Evolutionary conservation across 2,113 vertebrate species (phyloP).

Genomic region (Nyctibius bracteatus): DNA sequence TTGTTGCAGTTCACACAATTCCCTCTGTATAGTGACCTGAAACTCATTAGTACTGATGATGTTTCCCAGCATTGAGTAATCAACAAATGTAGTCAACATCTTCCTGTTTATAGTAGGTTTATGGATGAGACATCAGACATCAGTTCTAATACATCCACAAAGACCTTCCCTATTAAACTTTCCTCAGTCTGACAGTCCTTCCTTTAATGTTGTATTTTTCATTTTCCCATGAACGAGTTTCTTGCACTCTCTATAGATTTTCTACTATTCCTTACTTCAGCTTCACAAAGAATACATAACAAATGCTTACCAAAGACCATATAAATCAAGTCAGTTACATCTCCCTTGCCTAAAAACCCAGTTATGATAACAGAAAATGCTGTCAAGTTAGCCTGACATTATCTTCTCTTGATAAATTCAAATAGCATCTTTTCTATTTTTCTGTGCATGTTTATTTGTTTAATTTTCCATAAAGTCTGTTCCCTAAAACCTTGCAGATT

Average conservation of each 20-base stretch:
- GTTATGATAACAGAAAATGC: background rate
- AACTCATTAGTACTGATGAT: background rate
- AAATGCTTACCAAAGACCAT: background rate
- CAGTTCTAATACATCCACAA: background rate
- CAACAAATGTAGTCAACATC: background rate
- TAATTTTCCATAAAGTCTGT: background rate
- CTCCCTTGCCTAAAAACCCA: background rate
- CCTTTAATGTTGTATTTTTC: background rate
- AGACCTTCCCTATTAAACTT: background rate
- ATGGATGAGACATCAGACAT: background rate
- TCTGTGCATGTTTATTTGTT: background rate
- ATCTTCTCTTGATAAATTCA: background rate
- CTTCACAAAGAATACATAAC: background rate
- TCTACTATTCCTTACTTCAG: background rate
- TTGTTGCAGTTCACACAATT: background rate
- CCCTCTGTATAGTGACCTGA: background rate
- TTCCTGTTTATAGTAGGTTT: background rate
- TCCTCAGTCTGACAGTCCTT: background rate
- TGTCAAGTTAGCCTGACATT: background rate
- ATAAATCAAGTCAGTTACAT: background rate
- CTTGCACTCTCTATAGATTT: background rate
- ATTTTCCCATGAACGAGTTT: background rate
- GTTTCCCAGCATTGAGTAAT: background rate
- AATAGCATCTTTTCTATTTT: background rate
- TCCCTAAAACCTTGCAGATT: background rate